These are phyloP conservation scores for Apogon talboti DNA, from an alignment of 2,797 vertebrate species.

Conservation along the genomic window DNA sequence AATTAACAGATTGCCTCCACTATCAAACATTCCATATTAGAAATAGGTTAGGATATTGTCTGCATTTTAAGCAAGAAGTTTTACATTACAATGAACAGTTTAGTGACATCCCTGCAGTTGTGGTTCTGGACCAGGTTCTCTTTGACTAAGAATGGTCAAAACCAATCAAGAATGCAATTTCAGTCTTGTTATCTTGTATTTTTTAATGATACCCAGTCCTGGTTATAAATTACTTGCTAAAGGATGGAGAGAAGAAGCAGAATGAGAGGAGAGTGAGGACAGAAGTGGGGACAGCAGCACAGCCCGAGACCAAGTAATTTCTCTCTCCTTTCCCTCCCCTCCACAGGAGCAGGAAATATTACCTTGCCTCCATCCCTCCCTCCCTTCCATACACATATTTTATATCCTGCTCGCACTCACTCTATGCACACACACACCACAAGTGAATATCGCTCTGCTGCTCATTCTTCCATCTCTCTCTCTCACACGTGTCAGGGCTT, in stretches of 20 bases:
- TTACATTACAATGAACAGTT: too few species aligned
- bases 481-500: slow-evolving; percentile 81
- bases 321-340: slow-evolving; percentile 50
- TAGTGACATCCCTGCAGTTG: too few species aligned
- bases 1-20: too few species aligned
- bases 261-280: not conserved
- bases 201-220: too few species aligned
- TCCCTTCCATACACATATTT: slow-evolving; percentile 49
- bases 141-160: too few species aligned
- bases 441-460: slow-evolving; percentile 43
- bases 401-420: slow-evolving; percentile 43
- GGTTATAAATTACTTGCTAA: not conserved
- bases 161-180: not conserved
- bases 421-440: slow-evolving; percentile 14
- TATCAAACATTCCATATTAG: too few species aligned
- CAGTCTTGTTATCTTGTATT: not conserved
- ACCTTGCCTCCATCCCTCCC: slow-evolving; percentile 48
- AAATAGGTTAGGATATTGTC: too few species aligned
- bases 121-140: too few species aligned
- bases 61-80: too few species aligned
- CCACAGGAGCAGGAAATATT: slow-evolving; percentile 73
- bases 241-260: slow-evolving; percentile 5
- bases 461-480: slow-evolving; percentile 40
- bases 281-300: slow-evolving; percentile 11
- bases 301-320: slow-evolving; percentile 54